These are phyloP conservation scores for Parapristionchus giblindavisi DNA, from an alignment of 2,888 invertebrate species.

Conservation along the genomic window DNA sequence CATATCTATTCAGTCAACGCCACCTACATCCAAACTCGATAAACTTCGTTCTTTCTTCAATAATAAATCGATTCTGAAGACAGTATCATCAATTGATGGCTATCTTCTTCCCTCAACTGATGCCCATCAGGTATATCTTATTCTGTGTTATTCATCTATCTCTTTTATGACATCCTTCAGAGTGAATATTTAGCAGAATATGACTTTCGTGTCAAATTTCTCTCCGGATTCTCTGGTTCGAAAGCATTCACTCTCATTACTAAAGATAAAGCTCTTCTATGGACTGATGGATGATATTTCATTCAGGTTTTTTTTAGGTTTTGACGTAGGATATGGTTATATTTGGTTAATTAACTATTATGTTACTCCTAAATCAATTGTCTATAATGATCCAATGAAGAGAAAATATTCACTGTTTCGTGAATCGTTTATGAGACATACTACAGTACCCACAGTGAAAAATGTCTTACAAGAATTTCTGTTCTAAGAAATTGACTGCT, in stretches of 20 bases:
- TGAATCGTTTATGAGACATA: too few relatives aligned
- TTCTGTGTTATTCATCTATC: too few relatives aligned
- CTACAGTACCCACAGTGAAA: too few relatives aligned
- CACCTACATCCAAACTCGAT: slow-evolving; percentile 29
- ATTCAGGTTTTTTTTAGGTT: too few relatives aligned
- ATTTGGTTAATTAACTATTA: too few relatives aligned
- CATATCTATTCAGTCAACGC: slow-evolving; percentile 5
- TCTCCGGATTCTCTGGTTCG: slow-evolving; percentile 90
- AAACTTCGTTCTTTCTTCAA: slow-evolving; percentile 28
- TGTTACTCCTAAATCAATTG: too few relatives aligned
- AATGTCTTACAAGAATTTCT: too few relatives aligned
- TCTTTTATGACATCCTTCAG: slow-evolving; percentile 46
- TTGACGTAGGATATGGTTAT: too few relatives aligned
- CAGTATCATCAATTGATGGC: too few relatives aligned
- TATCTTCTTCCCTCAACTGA: slow-evolving; percentile 68
- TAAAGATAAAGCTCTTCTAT: slow-evolving; percentile 77
- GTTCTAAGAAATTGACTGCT: too few relatives aligned
- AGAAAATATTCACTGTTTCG: too few relatives aligned
- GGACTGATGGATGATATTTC: slow-evolving; percentile 97
- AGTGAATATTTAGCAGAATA: slow-evolving; percentile 81
- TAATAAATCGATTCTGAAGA: background rate
- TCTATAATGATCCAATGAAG: too few relatives aligned
- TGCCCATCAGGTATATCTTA: slow-evolving; percentile 67
- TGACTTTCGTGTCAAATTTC: slow-evolving; percentile 84
- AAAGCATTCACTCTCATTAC: slow-evolving; percentile 74